Evolutionary conservation across 1,140 invertebrate species (phyloP), one percentile per base, ranked within the genome.

Genomic region (Atta cephalotes): DNA sequence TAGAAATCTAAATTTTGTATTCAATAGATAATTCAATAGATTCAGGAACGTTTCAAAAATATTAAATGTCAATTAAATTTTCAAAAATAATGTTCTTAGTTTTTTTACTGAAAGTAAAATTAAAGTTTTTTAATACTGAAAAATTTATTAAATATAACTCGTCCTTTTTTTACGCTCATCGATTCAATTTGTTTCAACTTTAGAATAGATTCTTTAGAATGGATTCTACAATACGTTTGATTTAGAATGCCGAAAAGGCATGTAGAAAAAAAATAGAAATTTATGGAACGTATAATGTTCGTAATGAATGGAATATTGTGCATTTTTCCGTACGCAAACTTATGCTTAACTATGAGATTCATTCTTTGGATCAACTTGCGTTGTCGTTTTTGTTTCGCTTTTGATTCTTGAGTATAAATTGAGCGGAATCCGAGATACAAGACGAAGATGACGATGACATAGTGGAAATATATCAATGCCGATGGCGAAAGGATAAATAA

Each of bases 361-460:
- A 25, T 74, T 82, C 80, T 72, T 9, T 82, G 80, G 68, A 74
- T 74, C 78, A 71, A 82, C 9, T 74, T 76, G 80, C 56, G 56
- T 76, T 84, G 80, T 84, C n/a, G 80, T 76, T 84, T 63, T 84
- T 76, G 56, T 84, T 84, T 74, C 70, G 80, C 70, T 84, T 68
- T 84, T 76, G 70, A 49, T 84, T 84, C 14, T 62, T 49, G 80
- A 84, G 28, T 84, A 84, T 51, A 25, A 39, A 76, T 39, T 74
- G 35, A 81, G 35, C 51, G 70, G 62, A 28, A 35, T 84, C 39
- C 70, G 31, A 58, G n/a, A 5, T 49, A 84, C 70, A 39, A 35
- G 70, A 60, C 49, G 80, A 74, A 14, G 56, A 51, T 51, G 39
- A 60, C 14, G 56, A 84, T 68, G 70, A 76, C 18, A 14, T 58